phyloP scores from a whole-genome alignment of 2,888 invertebrate species.

The Netelia melanura region DNA sequence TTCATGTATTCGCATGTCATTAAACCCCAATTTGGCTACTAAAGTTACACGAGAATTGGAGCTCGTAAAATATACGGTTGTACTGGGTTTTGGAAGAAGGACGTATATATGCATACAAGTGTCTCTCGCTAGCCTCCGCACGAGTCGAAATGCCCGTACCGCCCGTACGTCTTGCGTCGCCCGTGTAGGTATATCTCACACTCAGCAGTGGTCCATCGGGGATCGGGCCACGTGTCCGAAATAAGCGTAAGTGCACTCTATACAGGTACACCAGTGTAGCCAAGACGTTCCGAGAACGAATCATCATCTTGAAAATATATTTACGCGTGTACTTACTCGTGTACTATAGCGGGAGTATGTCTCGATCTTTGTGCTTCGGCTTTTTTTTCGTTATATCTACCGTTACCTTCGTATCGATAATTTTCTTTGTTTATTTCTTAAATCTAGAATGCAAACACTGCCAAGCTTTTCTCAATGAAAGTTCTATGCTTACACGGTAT shows the following conservation, averaged over 20 bases:
- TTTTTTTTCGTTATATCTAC: too few relatives aligned
- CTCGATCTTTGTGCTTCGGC: too few relatives aligned
- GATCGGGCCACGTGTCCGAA: slow-evolving; percentile 51
- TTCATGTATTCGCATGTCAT: too few relatives aligned
- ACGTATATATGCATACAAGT: neutral
- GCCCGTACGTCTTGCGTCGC: slow-evolving; percentile 33
- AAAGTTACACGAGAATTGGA: neutral
- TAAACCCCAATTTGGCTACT: neutral
- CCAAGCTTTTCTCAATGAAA: too few relatives aligned
- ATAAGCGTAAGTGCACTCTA: slow-evolving; percentile 73
- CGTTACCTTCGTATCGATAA: too few relatives aligned
- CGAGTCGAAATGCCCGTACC: slow-evolving; percentile 45
- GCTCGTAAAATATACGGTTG: neutral
- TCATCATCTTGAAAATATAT: slow-evolving; percentile 75
- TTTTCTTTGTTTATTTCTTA: too few relatives aligned
- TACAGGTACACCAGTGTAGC: slow-evolving; percentile 73
- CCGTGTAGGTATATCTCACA: neutral
- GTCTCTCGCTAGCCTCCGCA: slow-evolving; percentile 26
- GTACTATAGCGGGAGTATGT: too few relatives aligned
- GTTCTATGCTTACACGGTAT: too few relatives aligned
- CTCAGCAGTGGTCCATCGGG: neutral
- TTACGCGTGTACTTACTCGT: too few relatives aligned
- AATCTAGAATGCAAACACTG: too few relatives aligned
- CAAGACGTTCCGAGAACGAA: slow-evolving; percentile 76
- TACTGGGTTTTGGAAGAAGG: too few relatives aligned